Base-by-base conservation (phyloP, 2,113 vertebrate species). In the Ibidorhyncha struthersii region DNA sequence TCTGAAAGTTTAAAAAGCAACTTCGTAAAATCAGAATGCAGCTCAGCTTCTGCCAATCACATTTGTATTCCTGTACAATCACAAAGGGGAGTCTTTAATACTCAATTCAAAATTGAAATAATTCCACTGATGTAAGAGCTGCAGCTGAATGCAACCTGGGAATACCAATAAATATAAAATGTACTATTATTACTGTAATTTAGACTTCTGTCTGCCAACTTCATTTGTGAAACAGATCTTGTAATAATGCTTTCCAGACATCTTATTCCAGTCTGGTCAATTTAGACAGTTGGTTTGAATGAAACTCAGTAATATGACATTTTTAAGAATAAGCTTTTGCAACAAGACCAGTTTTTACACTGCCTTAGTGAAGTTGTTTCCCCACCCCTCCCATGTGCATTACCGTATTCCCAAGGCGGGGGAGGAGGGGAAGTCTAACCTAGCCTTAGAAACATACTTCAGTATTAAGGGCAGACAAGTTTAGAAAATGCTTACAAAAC, bases 231-330 rank as follows among this genome's bases (percentile, higher is more conserved):
- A 90, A 86, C 34, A 72, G 73, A 95, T 72, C 92, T 96, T 58
- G 58, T 82, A 95, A 87, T 85, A 96, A 91, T 69, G 53, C 43
- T 97, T 96, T 96, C 84, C 78, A 97, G 92, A 91, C 91, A 94
- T 91, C 62, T 59, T 90, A 66, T n/a, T 91, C 69, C 76, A 82
- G 56, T 32, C 86, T 72, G 84, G 83, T 71, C 84, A 85, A 50
- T 72, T 79, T 29, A 93, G 83, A 79, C 82, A 79, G 56, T 30
- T 43, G 47, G 56, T 79, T 63, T 87, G 49, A 62, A 72, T 34
- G 40, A 76, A 82, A 61, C 30, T 69, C 65, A n/a, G 38, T 5
- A 50, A 84, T 23, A 50, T 0, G 5, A 59, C 27, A 38, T 72
- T 73, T 83, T 94, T 61, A 92, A 89, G 29, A 94, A 93, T 34